Conservation (phyloP, 2,888 invertebrate genomes). For the Pogonocherus hispidulus region DNA sequence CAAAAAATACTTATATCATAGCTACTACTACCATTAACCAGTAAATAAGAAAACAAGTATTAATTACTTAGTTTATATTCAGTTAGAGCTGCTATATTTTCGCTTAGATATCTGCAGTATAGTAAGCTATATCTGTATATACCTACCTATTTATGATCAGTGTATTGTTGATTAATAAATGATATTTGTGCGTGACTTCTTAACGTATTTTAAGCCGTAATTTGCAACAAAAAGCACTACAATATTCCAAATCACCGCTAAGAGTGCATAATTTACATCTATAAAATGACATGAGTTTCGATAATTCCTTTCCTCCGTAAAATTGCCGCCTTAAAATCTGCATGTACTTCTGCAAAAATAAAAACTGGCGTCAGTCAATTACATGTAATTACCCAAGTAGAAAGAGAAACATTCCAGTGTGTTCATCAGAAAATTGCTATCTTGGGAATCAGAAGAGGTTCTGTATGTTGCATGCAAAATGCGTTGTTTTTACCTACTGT, state of each 20-base stretch:
- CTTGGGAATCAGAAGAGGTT: background rate
- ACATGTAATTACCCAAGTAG: conserved; percentile 9
- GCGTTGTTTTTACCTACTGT: background rate
- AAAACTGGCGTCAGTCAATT: background rate
- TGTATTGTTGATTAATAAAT: no score
- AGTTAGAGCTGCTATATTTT: no score
- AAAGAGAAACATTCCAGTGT: conserved; percentile 12
- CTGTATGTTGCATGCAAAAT: background rate
- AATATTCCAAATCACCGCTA: background rate
- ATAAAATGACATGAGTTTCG: background rate
- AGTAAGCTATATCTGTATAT: no score
- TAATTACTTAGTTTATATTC: no score
- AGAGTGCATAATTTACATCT: background rate
- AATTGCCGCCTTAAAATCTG: background rate
- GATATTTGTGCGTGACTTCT: no score
- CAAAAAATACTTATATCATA: no score
- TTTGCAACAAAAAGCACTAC: background rate
- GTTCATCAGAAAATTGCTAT: conserved; percentile 5
- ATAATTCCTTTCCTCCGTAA: background rate
- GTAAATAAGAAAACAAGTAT: no score
- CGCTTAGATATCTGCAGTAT: no score
- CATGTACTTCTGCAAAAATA: background rate
- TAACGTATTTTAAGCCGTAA: no score
- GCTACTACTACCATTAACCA: no score
- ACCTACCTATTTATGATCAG: no score